Percentiles rank a stretch among this genome's conserved stretches.
Evolutionary conservation across 2,113 vertebrate genomes (phyloP).

Genomic region (Macroglossus sobrinus): DNA sequence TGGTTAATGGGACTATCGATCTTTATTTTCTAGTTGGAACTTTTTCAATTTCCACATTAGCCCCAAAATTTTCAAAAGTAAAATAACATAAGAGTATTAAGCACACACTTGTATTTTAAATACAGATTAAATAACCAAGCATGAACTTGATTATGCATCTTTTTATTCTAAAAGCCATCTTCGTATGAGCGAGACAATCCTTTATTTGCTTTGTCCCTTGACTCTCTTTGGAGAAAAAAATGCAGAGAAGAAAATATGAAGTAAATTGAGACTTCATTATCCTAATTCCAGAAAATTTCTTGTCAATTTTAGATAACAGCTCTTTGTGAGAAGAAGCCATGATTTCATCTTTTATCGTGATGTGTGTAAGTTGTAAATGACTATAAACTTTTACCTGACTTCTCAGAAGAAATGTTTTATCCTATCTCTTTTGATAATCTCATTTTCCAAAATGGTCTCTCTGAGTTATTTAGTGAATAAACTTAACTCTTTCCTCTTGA

Average conservation of each 20-base stretch:
- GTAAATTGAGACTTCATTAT: background rate
- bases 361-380: background rate
- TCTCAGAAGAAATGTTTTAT: background rate
- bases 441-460: constrained; percentile 8
- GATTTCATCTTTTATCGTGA: background rate
- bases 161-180: background rate
- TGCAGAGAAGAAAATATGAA: background rate
- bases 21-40: background rate
- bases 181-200: background rate
- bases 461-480: background rate
- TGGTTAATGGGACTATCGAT: background rate
- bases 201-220: background rate
- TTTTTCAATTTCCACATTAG: background rate
- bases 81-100: background rate
- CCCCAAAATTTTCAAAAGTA: background rate
- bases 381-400: background rate
- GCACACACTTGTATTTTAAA: background rate
- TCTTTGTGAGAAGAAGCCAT: background rate
- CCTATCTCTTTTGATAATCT: background rate
- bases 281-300: constrained; percentile 27
- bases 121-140: background rate
- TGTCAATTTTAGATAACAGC: background rate
- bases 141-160: background rate
- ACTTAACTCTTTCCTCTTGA: background rate
- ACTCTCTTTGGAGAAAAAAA: background rate